Evolutionary conservation across 2,888 invertebrate genomes (phyloP), one percentile per base, ranked within the genome.

Genomic region (Lasioglossum marginatum): DNA sequence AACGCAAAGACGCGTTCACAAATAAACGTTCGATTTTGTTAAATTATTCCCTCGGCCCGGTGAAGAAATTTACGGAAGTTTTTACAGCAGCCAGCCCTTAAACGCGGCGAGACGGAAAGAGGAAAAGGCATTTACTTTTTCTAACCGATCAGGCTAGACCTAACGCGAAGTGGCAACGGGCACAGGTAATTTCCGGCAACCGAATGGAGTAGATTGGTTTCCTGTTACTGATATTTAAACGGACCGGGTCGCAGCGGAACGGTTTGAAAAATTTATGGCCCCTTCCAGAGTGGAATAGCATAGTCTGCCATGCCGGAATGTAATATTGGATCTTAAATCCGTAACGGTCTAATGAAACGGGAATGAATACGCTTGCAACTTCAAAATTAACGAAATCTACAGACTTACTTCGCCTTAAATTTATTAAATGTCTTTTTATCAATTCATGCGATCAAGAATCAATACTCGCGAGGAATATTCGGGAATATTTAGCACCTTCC

Each of bases 221-320:
- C 92, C 91, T 89, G 89, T 91, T 92, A 90, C 88, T 89, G 90
- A 93, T 92, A 91, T 91, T 92, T 85, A 91, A 92, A 93, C 90
- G 89, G 88, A 82, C 87, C 87, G 75, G 85, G 81, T 81, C 81
- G 83, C 79, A 45, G 73, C 88, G 82, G 83, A 90, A 87, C 87
- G 52, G 79, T 86, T 68, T 84, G 88, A 89, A 87, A 90, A 87
- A 92, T 90, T 88, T 87, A 91, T 87, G 82, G 80, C 52, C 77
- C 76, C 83, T 79, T 78, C 71, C 81, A 78, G 82, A 70, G 82
- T 82, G 81, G 83, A 82, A 85, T 87, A 45, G 72, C 31, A 48
- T 34, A 12, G 72, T 45, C 45, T 27, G 27, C 27, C 16, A 37
- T 34, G 82, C 79, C 76, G 72, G 83, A 82, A 82, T 77, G 82